Percentiles rank a stretch among this genome's conserved stretches.
These are phyloP conservation scores for Drosophila demipolita DNA, from an alignment of 2,888 invertebrate species.

Conservation along the genomic window DNA sequence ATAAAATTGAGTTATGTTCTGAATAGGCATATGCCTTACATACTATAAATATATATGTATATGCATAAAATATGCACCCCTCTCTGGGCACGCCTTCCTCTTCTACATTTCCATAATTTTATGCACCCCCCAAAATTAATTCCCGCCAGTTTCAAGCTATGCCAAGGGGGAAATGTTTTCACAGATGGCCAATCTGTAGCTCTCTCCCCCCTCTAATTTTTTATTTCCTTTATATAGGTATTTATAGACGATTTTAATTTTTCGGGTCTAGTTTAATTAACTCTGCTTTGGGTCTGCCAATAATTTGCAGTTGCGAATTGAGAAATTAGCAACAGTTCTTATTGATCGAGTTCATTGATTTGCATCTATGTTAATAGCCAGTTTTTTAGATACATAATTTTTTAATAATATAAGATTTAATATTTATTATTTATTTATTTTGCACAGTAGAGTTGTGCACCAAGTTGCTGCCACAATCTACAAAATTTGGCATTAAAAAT, in stretches of 20 bases:
- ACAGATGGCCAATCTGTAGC: conserved; percentile 26
- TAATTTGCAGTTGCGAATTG: not conserved
- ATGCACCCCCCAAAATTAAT: conserved; percentile 73
- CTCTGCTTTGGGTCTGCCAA: not conserved
- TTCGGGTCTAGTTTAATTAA: not conserved
- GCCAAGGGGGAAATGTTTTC: conserved; percentile 26
- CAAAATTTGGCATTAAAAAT: conserved; percentile 69
- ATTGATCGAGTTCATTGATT: not conserved
- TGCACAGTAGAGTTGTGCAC: conserved; percentile 10
- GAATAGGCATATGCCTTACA: conserved; percentile 51
- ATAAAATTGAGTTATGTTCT: conserved; percentile 67
- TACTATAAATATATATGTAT: conserved; percentile 23
- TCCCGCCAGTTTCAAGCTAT: conserved; percentile 44
- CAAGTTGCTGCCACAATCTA: conserved; percentile 60
- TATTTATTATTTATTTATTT: not conserved
- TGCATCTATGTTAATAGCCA: not conserved
- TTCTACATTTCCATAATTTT: conserved; percentile 67
- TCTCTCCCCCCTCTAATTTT: not conserved
- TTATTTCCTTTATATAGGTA: not conserved
- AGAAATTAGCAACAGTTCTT: not conserved
- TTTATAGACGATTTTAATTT: conserved; percentile 12
- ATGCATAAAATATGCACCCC: conserved; percentile 35
- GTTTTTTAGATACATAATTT: not conserved
- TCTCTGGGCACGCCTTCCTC: conserved; percentile 22
- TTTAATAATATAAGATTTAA: not conserved